Evolutionary conservation across 2,113 vertebrate species (phyloP).

Genomic region (Xenus cinereus): DNA sequence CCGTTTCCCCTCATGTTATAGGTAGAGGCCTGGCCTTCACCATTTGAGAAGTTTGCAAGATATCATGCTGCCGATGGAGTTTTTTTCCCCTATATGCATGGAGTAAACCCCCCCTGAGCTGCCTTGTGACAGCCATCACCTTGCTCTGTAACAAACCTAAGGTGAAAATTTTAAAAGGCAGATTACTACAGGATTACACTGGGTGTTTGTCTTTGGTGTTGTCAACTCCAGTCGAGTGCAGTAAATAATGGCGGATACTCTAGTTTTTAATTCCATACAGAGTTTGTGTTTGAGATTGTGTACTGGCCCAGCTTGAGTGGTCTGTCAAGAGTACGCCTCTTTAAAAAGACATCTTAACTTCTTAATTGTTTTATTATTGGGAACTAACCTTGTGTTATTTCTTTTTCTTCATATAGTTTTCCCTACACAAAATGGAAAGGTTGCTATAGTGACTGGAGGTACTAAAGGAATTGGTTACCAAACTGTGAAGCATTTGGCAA

Average conservation of each 20-base stretch:
- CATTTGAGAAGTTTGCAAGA: background rate
- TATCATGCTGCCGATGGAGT: background rate
- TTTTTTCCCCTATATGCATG: fast-evolving
- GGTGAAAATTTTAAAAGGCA: background rate
- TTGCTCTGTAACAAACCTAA: background rate
- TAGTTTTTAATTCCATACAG: background rate
- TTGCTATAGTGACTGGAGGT: constrained; percentile 92
- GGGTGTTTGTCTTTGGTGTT: background rate
- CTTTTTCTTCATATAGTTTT: constrained; percentile 75
- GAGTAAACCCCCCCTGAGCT: background rate
- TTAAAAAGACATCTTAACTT: constrained; percentile 3
- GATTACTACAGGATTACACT: background rate
- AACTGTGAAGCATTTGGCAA: constrained; percentile 82
- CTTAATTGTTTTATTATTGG: background rate
- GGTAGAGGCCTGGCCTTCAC: fast-evolving
- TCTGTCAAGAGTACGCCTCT: background rate
- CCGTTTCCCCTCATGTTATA: fast-evolving
- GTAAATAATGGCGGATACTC: background rate
- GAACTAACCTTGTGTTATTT: background rate
- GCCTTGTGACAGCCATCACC: background rate
- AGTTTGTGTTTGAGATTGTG: background rate
- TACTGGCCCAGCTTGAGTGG: background rate
- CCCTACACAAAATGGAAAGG: constrained; percentile 82
- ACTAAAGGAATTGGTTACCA: constrained; percentile 87
- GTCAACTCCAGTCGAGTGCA: background rate